phyloP scores from a whole-genome alignment of 2,113 vertebrate species.

The Penelope pileata region DNA sequence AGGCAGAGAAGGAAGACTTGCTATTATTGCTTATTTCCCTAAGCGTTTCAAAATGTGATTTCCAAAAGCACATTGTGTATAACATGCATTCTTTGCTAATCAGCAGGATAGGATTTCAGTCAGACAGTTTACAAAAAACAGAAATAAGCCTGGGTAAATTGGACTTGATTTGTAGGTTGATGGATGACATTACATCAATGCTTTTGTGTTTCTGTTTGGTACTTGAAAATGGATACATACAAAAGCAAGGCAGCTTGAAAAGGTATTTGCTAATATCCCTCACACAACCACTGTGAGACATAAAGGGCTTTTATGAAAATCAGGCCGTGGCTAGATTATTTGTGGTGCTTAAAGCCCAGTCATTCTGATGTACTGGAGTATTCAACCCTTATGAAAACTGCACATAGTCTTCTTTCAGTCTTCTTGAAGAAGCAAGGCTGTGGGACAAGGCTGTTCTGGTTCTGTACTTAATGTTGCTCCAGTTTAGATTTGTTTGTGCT shows the following conservation, averaged over 20 bases:
- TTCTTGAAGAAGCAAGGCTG: neutral
- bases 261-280: neutral
- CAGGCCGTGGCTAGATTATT: neutral
- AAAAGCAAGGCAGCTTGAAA: conserved; percentile 3
- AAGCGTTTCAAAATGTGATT: conserved; percentile 31
- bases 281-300: neutral
- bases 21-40: conserved; percentile 9
- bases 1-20: neutral
- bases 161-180: conserved; percentile 2
- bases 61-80: neutral
- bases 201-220: neutral
- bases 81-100: conserved; percentile 52
- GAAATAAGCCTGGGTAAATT: conserved; percentile 6
- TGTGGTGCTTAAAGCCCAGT: neutral
- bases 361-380: neutral
- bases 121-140: conserved; percentile 47
- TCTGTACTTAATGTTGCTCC: neutral
- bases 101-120: conserved; percentile 32
- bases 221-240: neutral
- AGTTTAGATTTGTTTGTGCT: neutral
- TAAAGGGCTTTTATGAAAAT: conserved; percentile 1
- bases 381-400: neutral
- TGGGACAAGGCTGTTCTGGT: neutral
- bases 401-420: neutral
- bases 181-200: neutral